Evolutionary conservation across 2,797 vertebrate species (phyloP), one percentile per base, ranked within the genome.

Genomic region (Argyrosomus regius): DNA sequence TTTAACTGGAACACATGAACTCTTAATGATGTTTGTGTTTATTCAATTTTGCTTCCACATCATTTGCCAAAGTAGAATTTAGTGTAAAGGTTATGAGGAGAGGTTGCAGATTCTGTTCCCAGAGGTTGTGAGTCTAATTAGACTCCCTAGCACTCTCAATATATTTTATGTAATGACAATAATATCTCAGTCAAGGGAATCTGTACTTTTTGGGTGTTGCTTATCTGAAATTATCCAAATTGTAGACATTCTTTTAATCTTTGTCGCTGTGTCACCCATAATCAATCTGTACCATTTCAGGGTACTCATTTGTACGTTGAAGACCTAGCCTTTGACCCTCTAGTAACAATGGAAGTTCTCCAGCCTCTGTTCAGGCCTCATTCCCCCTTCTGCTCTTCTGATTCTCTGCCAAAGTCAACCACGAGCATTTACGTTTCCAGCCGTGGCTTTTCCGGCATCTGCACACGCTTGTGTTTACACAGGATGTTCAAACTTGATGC

Each of bases 401-500:
- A 92, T 88, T 91, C 60, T 13, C 81, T 84, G 92, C 94, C 95
- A 95, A 95, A 92, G 87, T 93, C 93, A 94, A 95, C 94, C 91
- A 75, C 78, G 83, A 85, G 89, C 79, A 92, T 91, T 92, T 94
- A 88, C 77, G 86, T 91, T 94, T 93, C 93, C 90, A 86, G 82
- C 86, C 91, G 73, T 81, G 85, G 87, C 46, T 89, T 86, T 93
- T 93, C 93, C 92, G 90, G 89, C 93, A 95, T 95, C 92, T 94
- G 93, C 93, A 93, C 89, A 94, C 94, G 93, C 92, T 92, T 80
- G 81, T 96, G 94, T 96, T 95, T 95, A 95, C 91, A 93, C 93
- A 94, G 92, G 91, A 94, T 94, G 90, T 93, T 94, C 86, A 91
- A 89, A 88, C 90, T 91, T 87, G 81, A 92, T 89, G 90, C 86